Conservation (phyloP, 2,888 invertebrate species). For the Dynastes tityus region DNA sequence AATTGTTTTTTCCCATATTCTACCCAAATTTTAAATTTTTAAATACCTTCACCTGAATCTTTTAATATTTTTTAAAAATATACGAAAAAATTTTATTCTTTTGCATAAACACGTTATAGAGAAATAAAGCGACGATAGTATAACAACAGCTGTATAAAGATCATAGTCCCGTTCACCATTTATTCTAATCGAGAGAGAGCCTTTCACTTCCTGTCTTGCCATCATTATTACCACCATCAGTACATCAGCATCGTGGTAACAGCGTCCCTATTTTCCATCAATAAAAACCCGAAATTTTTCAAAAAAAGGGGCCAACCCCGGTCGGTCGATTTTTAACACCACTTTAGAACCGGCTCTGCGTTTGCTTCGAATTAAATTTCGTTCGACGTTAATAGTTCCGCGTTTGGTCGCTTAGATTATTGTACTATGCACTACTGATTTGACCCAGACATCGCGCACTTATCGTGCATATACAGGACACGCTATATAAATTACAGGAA, state of each 20-base stretch:
- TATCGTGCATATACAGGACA: too few species aligned
- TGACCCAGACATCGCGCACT: not conserved
- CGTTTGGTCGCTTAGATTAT: not conserved
- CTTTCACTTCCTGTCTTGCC: constrained; percentile 29
- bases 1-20: too few species aligned
- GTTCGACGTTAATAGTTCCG: not conserved
- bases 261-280: constrained; percentile 20
- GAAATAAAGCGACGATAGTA: too few species aligned
- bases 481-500: too few species aligned
- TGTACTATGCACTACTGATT: not conserved
- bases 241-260: constrained; percentile 11
- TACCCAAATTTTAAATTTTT: too few species aligned
- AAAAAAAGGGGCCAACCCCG: not conserved
- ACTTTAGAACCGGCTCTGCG: not conserved
- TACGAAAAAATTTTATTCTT: too few species aligned
- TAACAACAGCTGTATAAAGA: not conserved
- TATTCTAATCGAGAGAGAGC: constrained; percentile 34
- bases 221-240: constrained; percentile 6
- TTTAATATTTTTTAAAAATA: too few species aligned
- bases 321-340: constrained; percentile 21
- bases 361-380: constrained; percentile 1
- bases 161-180: constrained; percentile 26
- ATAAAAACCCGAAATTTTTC: constrained; percentile 30
- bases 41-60: too few species aligned
- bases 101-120: too few species aligned